Evolutionary conservation across 2,113 vertebrate genomes (phyloP).

Genomic region (Cichladusa arquata): DNA sequence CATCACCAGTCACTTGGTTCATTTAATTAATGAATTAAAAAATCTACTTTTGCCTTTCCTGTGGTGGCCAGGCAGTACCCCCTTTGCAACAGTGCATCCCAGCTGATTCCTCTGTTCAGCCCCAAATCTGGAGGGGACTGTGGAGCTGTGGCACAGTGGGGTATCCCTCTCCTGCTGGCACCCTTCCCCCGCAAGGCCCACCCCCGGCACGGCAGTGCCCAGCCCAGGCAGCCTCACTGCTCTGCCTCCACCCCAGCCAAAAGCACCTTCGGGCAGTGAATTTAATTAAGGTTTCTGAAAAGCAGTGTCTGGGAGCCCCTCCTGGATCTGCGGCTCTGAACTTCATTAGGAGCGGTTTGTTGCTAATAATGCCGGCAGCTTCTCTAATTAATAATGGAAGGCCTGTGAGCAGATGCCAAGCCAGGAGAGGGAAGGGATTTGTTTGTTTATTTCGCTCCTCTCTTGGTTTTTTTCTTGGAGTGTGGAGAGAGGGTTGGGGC

Average conservation of each 20-base stretch:
- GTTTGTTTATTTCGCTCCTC: conserved; percentile 53
- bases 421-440: conserved; percentile 54
- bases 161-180: not conserved
- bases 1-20: rapidly evolving
- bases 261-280: conserved; percentile 48
- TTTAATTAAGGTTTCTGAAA: conserved; percentile 64
- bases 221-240: not conserved
- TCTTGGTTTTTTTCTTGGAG: not conserved
- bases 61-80: not conserved
- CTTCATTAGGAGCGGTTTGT: conserved; percentile 63
- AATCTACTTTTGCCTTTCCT: not conserved
- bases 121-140: rapidly evolving
- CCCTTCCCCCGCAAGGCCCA: not conserved
- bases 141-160: not conserved
- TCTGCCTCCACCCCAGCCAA: not conserved
- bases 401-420: conserved; percentile 55
- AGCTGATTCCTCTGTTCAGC: not conserved
- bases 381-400: conserved; percentile 67
- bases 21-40: not conserved
- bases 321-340: conserved; percentile 51
- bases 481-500: not conserved
- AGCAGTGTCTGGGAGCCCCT: conserved; percentile 52
- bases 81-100: not conserved
- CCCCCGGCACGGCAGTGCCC: rapidly evolving
- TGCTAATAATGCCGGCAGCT: conserved; percentile 57